Evolutionary conservation across 2,113 vertebrate genomes (phyloP), one percentile per base, ranked within the genome.

Genomic region (Pardalotus punctatus): DNA sequence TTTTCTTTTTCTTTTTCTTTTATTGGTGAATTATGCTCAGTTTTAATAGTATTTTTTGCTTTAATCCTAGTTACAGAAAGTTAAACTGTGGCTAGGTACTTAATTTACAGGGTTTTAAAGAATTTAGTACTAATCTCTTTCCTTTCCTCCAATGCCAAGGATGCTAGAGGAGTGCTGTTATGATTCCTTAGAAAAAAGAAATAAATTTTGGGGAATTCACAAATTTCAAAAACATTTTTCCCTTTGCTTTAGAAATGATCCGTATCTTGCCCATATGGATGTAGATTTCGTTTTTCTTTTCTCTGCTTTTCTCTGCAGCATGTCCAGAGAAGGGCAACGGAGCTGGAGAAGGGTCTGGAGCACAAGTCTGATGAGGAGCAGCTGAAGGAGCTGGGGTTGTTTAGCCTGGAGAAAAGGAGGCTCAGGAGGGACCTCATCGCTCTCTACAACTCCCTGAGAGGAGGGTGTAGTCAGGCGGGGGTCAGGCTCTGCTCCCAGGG

Each of bases 21-120:
- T 40, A 14, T 6, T 48, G 31, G 19, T 70, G 84, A 95, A 60
- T 91, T 54, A 86, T 61, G 3, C 19, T 65, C 6, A 33, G 16
- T 56, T 82, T 88, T 72, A 77, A 53, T 28, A 65, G n/a, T 36
- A 48, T 31, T 73, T 91, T 86, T 94, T 81, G 8, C 9, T 66
- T 87, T 67, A 64, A 19, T 73, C 11, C 29, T 73, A 61, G 61
- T 74, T 79, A 36, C n/a, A 67, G 51, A 28, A 86, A 53, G 6
- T 31, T 48, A 45, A 86, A 53, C 45, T 65, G 22, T 77, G 50
- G 19, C 7, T 72, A 47, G 48, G 60, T 56, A 19, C 77, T 89
- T 88, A 56, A 77, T 69, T 50, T 65, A 69, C 38, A 66, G 24
- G 0, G 5, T 71, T 90, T 38, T 23, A 71, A 62, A 71, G 66